These are phyloP conservation scores for Coendou prehensilis DNA, from an alignment of 2,797 vertebrate species.

Conservation along the genomic window DNA sequence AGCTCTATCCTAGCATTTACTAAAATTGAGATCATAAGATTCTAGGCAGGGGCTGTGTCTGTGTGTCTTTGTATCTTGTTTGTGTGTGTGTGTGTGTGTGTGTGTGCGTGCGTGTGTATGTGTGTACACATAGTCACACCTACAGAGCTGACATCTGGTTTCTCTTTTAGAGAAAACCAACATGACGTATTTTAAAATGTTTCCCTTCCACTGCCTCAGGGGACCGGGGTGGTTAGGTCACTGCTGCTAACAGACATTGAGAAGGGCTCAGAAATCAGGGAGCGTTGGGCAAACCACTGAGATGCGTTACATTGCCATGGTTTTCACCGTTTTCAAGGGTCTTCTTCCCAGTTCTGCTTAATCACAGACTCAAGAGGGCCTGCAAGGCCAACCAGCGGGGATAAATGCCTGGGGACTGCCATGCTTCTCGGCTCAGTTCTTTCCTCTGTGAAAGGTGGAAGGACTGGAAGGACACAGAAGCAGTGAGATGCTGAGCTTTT, in stretches of 20 bases:
- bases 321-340: too few species aligned
- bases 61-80: background rate
- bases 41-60: background rate
- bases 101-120: background rate
- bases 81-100: background rate
- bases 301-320: accelerated
- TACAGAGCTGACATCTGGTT: background rate
- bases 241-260: background rate
- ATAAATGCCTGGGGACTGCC: accelerated
- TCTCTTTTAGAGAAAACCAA: background rate
- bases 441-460: background rate
- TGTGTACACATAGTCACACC: background rate
- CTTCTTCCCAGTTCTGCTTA: background rate
- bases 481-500: background rate
- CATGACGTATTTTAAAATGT: background rate
- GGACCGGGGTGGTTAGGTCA: too few species aligned
- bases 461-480: background rate
- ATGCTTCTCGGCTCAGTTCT: background rate
- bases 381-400: background rate
- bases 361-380: background rate
- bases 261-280: background rate
- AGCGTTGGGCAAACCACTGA: background rate
- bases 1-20: background rate
- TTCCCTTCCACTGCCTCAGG: background rate
- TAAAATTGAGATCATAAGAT: background rate